Percentiles rank a stretch among this genome's conserved stretches.
Conservation (phyloP, 2,888 invertebrate genomes). For the Muschampia plurimacula region DNA sequence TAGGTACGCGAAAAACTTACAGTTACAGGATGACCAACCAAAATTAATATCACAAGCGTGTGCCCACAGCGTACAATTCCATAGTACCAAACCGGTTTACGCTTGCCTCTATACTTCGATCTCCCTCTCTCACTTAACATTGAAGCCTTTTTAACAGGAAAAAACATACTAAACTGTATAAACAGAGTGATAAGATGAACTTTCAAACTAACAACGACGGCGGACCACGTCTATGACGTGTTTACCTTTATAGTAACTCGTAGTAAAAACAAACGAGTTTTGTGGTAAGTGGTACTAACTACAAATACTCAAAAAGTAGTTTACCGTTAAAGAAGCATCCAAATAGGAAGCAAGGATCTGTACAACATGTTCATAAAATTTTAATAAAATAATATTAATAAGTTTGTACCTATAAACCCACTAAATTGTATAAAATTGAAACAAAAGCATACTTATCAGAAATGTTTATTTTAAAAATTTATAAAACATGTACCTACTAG, state of each 20-base stretch:
- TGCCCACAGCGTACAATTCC: constrained; percentile 17
- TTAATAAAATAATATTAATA: neutral
- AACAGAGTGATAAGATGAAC: constrained; percentile 21
- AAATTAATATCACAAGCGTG: constrained; percentile 22
- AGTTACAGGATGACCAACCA: constrained; percentile 5
- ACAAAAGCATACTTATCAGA: too few relatives aligned
- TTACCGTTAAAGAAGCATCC: constrained; percentile 70
- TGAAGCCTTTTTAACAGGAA: constrained; percentile 38
- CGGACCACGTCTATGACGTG: constrained; percentile 34
- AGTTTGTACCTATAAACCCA: too few relatives aligned
- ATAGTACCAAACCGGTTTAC: constrained; percentile 58
- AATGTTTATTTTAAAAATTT: too few relatives aligned
- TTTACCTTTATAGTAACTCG: constrained; percentile 68
- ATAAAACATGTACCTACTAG: too few relatives aligned
- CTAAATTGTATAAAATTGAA: too few relatives aligned
- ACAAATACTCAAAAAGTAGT: constrained; percentile 65
- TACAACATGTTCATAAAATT: neutral
- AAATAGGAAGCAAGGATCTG: constrained; percentile 54
- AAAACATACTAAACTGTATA: constrained; percentile 29
- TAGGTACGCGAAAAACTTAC: constrained; percentile 28
- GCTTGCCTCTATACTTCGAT: constrained; percentile 48
- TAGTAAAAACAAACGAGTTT: constrained; percentile 80
- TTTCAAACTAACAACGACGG: constrained; percentile 8
- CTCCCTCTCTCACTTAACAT: constrained; percentile 52
- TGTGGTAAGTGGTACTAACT: constrained; percentile 66